These are phyloP conservation scores for Pterocles gutturalis DNA, from an alignment of 2,113 vertebrate genomes.

Conservation along the genomic window DNA sequence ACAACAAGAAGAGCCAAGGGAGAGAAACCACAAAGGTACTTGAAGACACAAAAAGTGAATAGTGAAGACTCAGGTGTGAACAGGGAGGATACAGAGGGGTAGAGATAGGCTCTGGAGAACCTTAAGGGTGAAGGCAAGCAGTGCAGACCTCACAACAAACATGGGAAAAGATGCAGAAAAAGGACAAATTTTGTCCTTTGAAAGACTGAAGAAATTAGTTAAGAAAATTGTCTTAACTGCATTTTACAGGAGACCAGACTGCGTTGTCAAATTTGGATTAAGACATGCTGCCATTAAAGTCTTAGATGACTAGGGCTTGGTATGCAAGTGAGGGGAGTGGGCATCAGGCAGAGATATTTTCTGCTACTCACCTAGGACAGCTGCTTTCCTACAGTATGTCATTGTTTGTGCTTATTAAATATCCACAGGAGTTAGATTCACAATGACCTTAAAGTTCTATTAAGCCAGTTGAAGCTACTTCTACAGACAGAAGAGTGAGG, in stretches of 20 bases:
- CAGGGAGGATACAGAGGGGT: accelerated
- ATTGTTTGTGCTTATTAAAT: not conserved
- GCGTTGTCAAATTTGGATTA: not conserved
- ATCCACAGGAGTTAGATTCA: not conserved
- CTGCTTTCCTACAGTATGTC: not conserved
- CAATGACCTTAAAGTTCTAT: not conserved
- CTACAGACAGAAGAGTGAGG: not conserved
- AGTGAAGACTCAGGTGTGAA: not conserved
- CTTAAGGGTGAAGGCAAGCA: not conserved
- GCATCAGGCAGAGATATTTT: not conserved
- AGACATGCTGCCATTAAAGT: not conserved
- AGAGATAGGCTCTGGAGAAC: not conserved
- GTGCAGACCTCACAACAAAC: not conserved
- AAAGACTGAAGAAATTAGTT: not conserved
- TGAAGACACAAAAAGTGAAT: not conserved
- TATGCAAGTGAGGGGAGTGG: not conserved
- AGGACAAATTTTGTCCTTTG: not conserved
- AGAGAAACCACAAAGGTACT: not conserved
- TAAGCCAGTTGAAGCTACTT: not conserved
- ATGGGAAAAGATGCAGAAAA: not conserved
- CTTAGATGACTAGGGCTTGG: not conserved
- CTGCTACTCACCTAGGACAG: not conserved
- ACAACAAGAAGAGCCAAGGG: not conserved
- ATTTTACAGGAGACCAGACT: not conserved
- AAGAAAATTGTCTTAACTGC: not conserved